A percentile compares a stretch with the other conserved stretches of the same genome.
Evolutionary conservation across 2,888 invertebrate genomes (phyloP).

Genomic region (Cephalotes varians): DNA sequence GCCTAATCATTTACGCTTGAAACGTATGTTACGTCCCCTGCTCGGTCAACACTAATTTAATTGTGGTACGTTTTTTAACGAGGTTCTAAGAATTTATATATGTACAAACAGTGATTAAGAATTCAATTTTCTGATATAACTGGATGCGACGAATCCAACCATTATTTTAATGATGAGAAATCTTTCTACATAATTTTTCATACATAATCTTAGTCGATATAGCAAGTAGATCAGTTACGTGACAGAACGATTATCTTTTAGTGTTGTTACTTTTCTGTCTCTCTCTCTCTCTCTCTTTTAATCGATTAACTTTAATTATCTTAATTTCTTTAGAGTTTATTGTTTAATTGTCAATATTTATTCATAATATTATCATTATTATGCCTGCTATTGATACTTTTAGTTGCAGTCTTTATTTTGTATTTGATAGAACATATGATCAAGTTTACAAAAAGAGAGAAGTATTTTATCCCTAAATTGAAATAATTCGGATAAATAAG

Average conservation of each 20-base stretch:
- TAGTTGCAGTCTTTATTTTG: background rate
- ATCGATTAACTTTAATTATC: background rate
- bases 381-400: background rate
- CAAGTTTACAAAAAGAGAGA: background rate
- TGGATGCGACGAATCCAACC: conserved; percentile 57
- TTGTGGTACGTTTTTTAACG: conserved; percentile 75
- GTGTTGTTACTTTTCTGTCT: background rate
- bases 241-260: conserved; percentile 9
- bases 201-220: background rate
- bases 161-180: conserved; percentile 64
- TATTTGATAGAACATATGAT: background rate
- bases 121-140: conserved; percentile 50
- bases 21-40: conserved; percentile 12
- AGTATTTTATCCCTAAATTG: background rate
- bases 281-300: background rate
- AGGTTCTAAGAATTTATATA: conserved; percentile 77
- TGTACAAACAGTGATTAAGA: conserved; percentile 70
- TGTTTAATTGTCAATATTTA: background rate
- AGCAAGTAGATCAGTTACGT: background rate
- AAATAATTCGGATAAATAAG: conserved; percentile 63
- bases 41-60: conserved; percentile 72
- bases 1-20: conserved; percentile 57
- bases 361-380: conserved; percentile 7
- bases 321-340: background rate
- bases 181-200: conserved; percentile 20